These are phyloP conservation scores for Drosophila nigrodunni DNA, from an alignment of 1,140 invertebrate species.

Conservation along the genomic window DNA sequence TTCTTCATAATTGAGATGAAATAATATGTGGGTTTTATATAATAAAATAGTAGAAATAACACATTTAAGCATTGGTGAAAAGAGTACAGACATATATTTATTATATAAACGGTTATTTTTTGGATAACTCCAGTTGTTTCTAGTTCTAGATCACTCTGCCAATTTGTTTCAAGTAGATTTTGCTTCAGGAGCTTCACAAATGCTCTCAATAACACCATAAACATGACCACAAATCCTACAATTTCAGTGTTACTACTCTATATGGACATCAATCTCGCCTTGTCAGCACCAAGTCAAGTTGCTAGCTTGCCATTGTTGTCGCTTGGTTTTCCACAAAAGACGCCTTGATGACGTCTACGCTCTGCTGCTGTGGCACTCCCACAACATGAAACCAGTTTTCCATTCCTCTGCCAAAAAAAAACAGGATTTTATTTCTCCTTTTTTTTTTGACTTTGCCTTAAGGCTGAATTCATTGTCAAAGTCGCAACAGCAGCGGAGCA, in stretches of 20 bases:
- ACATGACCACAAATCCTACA: slow-evolving; percentile 39
- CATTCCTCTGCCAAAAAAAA: slow-evolving; percentile 64
- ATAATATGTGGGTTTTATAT: neutral
- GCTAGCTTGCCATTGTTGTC: slow-evolving; percentile 44
- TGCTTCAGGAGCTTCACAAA: slow-evolving; percentile 19
- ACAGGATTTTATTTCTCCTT: slow-evolving; percentile 61
- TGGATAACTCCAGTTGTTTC: no score
- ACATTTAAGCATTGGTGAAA: no score
- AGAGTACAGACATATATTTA: no score
- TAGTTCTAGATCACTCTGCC: neutral
- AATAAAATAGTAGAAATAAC: neutral
- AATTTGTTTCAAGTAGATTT: neutral
- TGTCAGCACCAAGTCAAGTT: slow-evolving; percentile 77
- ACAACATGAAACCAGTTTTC: slow-evolving; percentile 70
- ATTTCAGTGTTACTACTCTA: slow-evolving; percentile 28
- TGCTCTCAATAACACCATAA: slow-evolving; percentile 28
- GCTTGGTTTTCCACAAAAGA: slow-evolving; percentile 39
- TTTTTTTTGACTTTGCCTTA: slow-evolving; percentile 65
- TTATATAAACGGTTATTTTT: no score
- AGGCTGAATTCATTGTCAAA: slow-evolving; percentile 82
- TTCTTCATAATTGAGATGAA: slow-evolving; percentile 12
- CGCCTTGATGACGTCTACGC: slow-evolving; percentile 68
- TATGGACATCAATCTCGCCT: slow-evolving; percentile 73
- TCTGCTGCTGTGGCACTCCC: slow-evolving; percentile 58
- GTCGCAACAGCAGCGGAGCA: slow-evolving; percentile 50